Conservation (phyloP, 2,113 vertebrate species). For the Epinephelus cyanopodus region DNA sequence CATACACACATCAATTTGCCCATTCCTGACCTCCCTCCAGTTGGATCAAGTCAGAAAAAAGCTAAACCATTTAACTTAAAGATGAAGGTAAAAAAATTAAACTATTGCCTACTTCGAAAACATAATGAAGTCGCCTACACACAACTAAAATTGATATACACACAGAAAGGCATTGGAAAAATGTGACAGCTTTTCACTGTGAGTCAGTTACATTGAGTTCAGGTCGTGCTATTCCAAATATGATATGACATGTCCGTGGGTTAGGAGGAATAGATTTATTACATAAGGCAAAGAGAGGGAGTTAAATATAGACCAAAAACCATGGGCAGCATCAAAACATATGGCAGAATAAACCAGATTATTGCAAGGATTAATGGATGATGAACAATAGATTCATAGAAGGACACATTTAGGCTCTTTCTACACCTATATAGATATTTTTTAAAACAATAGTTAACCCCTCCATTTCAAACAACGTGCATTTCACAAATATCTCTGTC, state of each 20-base stretch:
- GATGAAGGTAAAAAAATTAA: neutral
- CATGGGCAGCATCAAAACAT: neutral
- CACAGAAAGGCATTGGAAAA: conserved; percentile 1
- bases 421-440: too few relatives aligned
- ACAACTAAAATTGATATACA: conserved; percentile 1
- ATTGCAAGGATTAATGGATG: neutral
- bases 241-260: conserved; percentile 33
- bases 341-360: conserved; percentile 11
- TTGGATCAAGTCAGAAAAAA: neutral
- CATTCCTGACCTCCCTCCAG: neutral
- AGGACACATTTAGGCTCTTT: neutral
- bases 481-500: too few relatives aligned
- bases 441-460: too few relatives aligned
- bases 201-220: conserved; percentile 14
- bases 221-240: conserved; percentile 15
- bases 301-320: conserved; percentile 24
- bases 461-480: too few relatives aligned
- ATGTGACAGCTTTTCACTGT: conserved; percentile 16
- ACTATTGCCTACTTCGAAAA: neutral
- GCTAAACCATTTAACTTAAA: neutral
- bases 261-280: conserved; percentile 28
- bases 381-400: neutral
- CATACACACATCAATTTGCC: neutral
- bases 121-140: conserved; percentile 6
- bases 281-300: conserved; percentile 10